Percentiles rank a stretch among this genome's conserved stretches.
Conservation (phyloP, 35 echinoderm and acorn worm genomes). For the Strongylocentrotus purpuratus region DNA sequence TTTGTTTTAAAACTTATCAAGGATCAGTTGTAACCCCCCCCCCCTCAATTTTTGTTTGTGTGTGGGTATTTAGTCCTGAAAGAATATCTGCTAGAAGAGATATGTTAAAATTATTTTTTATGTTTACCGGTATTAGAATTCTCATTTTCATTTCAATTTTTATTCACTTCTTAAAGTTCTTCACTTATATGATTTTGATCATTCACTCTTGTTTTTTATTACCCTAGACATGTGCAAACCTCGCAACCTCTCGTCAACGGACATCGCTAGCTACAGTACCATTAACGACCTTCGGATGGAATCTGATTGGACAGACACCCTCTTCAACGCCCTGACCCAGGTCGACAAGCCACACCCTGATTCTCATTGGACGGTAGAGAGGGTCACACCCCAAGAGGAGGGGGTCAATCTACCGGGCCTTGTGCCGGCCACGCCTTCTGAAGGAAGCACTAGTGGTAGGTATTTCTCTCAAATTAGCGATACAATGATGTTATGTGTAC, state of each 20-base stretch:
- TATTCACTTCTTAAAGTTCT: too few species aligned
- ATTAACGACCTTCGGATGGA: conserved; percentile 47
- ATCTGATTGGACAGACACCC: not conserved
- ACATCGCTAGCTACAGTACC: conserved; percentile 58
- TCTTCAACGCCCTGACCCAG: conserved; percentile 62
- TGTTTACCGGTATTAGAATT: too few species aligned
- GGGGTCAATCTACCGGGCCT: conserved; percentile 9
- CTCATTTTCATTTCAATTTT: too few species aligned
- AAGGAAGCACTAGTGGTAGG: not conserved
- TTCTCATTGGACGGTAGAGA: not conserved
- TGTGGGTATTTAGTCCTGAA: too few species aligned
- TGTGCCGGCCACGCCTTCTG: not conserved
- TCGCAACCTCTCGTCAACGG: conserved; percentile 35
- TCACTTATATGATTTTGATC: not conserved
- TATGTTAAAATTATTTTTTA: too few species aligned
- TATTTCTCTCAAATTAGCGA: not conserved
- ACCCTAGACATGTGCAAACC: conserved; percentile 66
- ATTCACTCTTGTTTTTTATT: not conserved
- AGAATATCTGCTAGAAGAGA: too few species aligned
- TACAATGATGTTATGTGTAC: not conserved
- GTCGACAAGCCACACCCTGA: conserved; percentile 19
- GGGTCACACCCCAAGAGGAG: conserved; percentile 31
- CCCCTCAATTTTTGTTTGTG: too few species aligned
- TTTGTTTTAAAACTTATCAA: too few species aligned
- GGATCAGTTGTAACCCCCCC: too few species aligned